Evolutionary conservation across 2,113 vertebrate genomes (phyloP), one percentile per base, ranked within the genome.

Genomic region (Chaetorhynchus papuensis): DNA sequence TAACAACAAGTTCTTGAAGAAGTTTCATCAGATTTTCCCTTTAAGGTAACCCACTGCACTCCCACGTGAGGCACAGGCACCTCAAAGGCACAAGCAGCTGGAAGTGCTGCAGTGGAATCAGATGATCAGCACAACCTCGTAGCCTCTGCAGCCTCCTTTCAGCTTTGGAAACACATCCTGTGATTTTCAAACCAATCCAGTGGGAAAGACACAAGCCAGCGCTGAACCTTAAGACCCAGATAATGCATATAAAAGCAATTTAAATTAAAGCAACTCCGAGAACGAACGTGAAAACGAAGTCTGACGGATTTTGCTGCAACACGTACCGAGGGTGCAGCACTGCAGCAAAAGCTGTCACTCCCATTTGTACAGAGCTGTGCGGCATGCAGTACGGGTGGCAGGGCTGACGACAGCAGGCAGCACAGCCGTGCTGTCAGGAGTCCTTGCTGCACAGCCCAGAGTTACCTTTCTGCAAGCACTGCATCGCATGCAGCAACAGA

Each of bases 31-130:
- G 89, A 91, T 94, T 93, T 91, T 96, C 85, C 81, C 95, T 93
- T 95, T 93, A 92, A 93, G 95, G 91, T 96, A 97, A 96, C 87
- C 86, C 71, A 71, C 90, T 82, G 87, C 66, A 80, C 94, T 96
- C 94, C 94, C 89, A 96, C 60, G 13, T 93, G 93, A 96, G 94
- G 92, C 72, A 95, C 37, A 76, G 69, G 71, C 87, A 94, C 89
- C 94, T 94, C 69, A 83, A 69, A 97, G 88, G 44, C 95, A 95
- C 35, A 41, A 85, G 87, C 74, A 85, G 71, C 93, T 78, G 26
- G 44, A 89, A 96, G 42, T 95, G 84, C 95, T 97, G 97, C 97
- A 97, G 89, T 94, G 84, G 52, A 88, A 96, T 97, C 97, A 97
- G 97, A 94, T 97, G 97, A 97, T 96, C 91, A 81, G 47, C 8